A percentile compares a stretch with the other conserved stretches of the same genome.
These are phyloP conservation scores for Thunnus maccoyii DNA, from an alignment of 2,113 vertebrate genomes.

Conservation along the genomic window DNA sequence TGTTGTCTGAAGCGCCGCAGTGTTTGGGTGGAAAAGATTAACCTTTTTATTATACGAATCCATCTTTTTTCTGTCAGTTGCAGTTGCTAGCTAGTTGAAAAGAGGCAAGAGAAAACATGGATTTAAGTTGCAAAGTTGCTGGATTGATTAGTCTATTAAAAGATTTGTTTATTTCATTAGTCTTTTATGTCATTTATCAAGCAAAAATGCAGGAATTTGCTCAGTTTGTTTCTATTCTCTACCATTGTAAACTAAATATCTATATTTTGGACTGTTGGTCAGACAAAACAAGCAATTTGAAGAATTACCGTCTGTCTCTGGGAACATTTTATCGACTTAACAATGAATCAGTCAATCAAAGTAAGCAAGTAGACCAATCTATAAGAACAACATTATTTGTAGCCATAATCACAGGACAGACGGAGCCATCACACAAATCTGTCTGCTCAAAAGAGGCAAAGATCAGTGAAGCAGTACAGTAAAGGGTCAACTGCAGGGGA, in stretches of 20 bases:
- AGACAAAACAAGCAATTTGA: constrained; percentile 1
- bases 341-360: background rate
- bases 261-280: background rate
- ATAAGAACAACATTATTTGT: background rate
- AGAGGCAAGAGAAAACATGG: background rate
- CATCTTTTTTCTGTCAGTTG: constrained; percentile 1
- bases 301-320: background rate
- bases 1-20: background rate
- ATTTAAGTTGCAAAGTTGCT: too few relatives aligned
- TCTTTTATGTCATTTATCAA: background rate
- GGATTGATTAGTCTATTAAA: too few relatives aligned
- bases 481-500: constrained; percentile 5
- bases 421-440: constrained; percentile 21
- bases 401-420: background rate
- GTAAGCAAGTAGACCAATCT: too few relatives aligned
- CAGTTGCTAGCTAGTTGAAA: background rate
- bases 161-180: background rate
- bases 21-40: constrained; percentile 12
- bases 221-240: background rate
- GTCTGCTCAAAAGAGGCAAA: constrained; percentile 21
- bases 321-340: background rate
- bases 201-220: background rate
- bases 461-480: background rate
- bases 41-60: constrained; percentile 36
- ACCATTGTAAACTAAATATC: background rate